Conservation (phyloP, 2,797 vertebrate genomes). For the Acipenser oxyrinchus region DNA sequence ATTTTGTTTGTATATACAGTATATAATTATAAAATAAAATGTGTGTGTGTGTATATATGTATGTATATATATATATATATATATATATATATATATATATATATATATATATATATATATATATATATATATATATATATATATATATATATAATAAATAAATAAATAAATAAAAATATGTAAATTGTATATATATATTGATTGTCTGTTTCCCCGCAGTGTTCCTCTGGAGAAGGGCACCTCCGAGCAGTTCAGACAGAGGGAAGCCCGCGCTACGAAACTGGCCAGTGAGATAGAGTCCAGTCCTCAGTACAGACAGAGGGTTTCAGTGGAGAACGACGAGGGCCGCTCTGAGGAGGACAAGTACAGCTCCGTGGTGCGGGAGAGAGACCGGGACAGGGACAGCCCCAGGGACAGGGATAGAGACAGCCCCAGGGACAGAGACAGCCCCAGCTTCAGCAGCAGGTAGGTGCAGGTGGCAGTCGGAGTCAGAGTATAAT, state of each 20-base stretch:
- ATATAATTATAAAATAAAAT: no score
- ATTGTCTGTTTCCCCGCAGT: slow-evolving; percentile 34
- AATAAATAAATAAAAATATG: no score
- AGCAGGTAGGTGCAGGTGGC: no score
- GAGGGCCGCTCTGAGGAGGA: slow-evolving; percentile 82
- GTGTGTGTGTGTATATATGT: no score
- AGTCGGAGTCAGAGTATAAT: no score
- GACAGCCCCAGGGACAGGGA: slow-evolving; percentile 48
- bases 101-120: no score
- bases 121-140: no score
- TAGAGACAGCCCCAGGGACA: slow-evolving; percentile 50
- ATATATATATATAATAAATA: no score
- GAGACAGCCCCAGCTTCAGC: slow-evolving; percentile 57
- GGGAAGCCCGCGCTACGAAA: slow-evolving; percentile 75
- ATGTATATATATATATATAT: no score
- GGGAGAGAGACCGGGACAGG: slow-evolving; percentile 54
- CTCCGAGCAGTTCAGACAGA: slow-evolving; percentile 71
- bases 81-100: no score
- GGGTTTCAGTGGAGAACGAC: slow-evolving; percentile 76
- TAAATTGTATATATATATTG: no score
- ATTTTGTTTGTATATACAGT: no score
- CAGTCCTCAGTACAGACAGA: slow-evolving; percentile 77
- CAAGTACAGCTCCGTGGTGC: slow-evolving; percentile 73
- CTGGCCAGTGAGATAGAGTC: slow-evolving; percentile 83
- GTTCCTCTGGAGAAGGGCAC: slow-evolving; percentile 79